These are phyloP conservation scores for Pristionchus entomophagus DNA, from an alignment of 2,888 invertebrate genomes.

Conservation along the genomic window DNA sequence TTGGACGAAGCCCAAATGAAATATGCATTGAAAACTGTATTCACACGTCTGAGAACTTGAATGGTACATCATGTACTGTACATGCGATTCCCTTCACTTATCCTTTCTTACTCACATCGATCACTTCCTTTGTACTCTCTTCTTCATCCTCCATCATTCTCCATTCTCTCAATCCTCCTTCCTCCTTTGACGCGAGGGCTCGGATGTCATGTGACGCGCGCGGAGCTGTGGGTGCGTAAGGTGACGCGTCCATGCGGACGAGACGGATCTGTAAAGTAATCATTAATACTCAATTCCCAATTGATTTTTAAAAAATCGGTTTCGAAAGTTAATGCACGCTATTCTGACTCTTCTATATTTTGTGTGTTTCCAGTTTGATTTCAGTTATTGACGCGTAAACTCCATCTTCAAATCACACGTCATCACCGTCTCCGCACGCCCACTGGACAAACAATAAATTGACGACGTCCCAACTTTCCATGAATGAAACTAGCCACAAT, in stretches of 20 bases:
- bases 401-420: too few species aligned
- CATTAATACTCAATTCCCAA: neutral
- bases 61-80: too few species aligned
- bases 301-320: neutral
- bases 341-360: too few species aligned
- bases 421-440: neutral
- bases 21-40: too few species aligned
- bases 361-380: neutral
- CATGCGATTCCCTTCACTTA: too few species aligned
- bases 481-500: neutral
- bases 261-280: conserved; percentile 49
- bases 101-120: conserved; percentile 33
- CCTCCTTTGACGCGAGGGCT: neutral
- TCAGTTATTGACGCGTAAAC: too few species aligned
- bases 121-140: conserved; percentile 2
- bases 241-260: conserved; percentile 51
- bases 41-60: too few species aligned
- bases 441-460: neutral
- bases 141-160: neutral
- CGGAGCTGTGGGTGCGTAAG: neutral
- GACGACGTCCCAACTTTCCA: too few species aligned
- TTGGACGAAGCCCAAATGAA: neutral
- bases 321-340: too few species aligned
- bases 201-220: conserved; percentile 43
- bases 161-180: conserved; percentile 51